A percentile compares a stretch with the other conserved stretches of the same genome.
phyloP scores from a whole-genome alignment of 2,113 vertebrate species.

The Carlito syrichta region DNA sequence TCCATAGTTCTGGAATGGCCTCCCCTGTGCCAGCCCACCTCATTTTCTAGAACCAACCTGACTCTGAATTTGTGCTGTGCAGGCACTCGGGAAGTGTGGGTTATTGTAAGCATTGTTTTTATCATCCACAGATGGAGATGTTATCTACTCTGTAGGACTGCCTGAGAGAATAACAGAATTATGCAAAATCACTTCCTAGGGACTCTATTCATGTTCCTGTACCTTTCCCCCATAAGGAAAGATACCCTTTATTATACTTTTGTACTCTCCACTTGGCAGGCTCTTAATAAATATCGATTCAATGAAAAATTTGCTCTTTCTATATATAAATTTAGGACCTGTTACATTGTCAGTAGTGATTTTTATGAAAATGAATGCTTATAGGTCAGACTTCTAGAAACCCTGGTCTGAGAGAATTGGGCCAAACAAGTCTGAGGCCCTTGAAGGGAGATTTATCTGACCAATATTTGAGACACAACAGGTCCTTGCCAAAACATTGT shows the following conservation, averaged over 20 bases:
- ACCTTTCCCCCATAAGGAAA: not conserved
- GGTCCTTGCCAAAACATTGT: not conserved
- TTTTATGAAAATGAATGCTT: not conserved
- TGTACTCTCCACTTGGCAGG: not conserved
- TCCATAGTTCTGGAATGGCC: not conserved
- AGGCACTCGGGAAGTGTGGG: not conserved
- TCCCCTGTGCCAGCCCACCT: not conserved
- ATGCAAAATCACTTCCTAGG: not conserved
- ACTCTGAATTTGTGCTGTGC: not conserved
- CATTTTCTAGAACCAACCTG: not conserved
- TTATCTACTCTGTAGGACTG: not conserved
- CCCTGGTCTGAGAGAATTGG: not conserved
- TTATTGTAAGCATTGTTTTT: not conserved
- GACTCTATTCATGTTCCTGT: not conserved
- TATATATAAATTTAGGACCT: not conserved
- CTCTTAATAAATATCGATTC: not conserved
- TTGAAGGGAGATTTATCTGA: not conserved
- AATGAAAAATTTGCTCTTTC: not conserved
- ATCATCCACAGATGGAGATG: not conserved
- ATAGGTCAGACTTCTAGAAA: not conserved
- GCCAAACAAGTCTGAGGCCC: not conserved
- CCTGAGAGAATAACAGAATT: not conserved
- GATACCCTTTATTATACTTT: not conserved
- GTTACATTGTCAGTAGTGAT: not conserved
- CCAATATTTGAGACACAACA: not conserved